Evolutionary conservation across 2,113 vertebrate genomes (phyloP), one percentile per base, ranked within the genome.

Genomic region (Podarcis cretensis): DNA sequence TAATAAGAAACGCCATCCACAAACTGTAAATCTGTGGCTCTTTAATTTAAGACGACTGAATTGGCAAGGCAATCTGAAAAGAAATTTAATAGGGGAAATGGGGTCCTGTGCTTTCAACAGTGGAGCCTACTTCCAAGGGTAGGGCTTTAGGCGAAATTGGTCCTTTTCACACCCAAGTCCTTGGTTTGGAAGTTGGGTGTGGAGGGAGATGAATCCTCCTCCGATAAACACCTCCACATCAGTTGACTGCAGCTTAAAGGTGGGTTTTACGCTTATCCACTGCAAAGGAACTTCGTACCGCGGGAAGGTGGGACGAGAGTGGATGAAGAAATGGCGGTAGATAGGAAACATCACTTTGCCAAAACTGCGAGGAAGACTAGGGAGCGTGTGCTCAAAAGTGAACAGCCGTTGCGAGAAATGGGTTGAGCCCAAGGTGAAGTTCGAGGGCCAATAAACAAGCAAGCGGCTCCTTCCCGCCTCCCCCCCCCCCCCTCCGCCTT

Each of bases 181-280:
- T 7, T 21, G 5, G 16, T 13, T 63, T 65, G 84, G 75, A 59
- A 66, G 71, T 76, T 66, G 74, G 59, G 32, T 20, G 23, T 20
- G 32, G 48, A 37, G 71, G 71, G 9, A 57, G 8, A 6, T 23
- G 68, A 25, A 21, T 25, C 18, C 14, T 18, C 73, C 32, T 37
- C 1, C 23, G 23, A 75, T 21, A 18, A 4, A 4, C 63, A 83
- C n/a, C 73, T 74, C 57, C 83, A 32, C 65, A 35, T 6, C 37
- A 13, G 69, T 85, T 91, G 54, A n/a, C 84, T 90, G 76, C 81
- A 84, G 90, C 78, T 89, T 90, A 92, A 84, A 83, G 63, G 87
- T 74, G 90, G 86, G 90, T 89, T 90, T 37, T 66, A 30, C 84
- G 66, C 85, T 87, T 85, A 82, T 78, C 89, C 86, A 88, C 77